phyloP scores from a whole-genome alignment of 2,888 invertebrate genomes.

The Macrophya annulata region DNA sequence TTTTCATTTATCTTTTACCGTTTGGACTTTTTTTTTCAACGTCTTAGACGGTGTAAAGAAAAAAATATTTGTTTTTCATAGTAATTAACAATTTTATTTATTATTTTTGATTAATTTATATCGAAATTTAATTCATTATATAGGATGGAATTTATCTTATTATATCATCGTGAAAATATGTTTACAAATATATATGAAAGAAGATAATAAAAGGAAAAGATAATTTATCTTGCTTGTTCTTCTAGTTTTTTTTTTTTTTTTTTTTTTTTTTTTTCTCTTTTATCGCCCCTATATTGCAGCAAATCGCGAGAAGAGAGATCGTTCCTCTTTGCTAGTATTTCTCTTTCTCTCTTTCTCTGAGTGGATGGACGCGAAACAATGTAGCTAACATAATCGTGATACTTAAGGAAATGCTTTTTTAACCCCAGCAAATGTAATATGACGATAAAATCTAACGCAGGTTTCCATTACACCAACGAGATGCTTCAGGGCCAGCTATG shows the following conservation, averaged over 20 bases:
- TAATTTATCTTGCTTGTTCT: not conserved
- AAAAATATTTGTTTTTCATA: not conserved
- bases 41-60: not conserved
- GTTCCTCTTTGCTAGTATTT: not conserved
- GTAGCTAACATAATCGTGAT: constrained; percentile 39
- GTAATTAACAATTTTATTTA: not conserved
- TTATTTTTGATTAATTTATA: not conserved
- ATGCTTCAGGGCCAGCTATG: not conserved
- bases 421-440: constrained; percentile 47
- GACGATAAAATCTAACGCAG: constrained; percentile 48
- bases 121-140: not conserved
- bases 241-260: not conserved
- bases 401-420: constrained; percentile 39
- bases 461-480: not conserved
- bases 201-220: not conserved
- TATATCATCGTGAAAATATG: not conserved
- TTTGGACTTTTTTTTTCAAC: not conserved
- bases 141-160: not conserved
- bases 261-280: not conserved
- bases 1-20: not conserved
- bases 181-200: constrained; percentile 3
- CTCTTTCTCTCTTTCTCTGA: not conserved
- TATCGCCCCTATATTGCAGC: constrained; percentile 10
- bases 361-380: not conserved
- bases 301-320: not conserved